Conservation (phyloP, 2,797 vertebrate genomes). For the Meriones psammophilus region DNA sequence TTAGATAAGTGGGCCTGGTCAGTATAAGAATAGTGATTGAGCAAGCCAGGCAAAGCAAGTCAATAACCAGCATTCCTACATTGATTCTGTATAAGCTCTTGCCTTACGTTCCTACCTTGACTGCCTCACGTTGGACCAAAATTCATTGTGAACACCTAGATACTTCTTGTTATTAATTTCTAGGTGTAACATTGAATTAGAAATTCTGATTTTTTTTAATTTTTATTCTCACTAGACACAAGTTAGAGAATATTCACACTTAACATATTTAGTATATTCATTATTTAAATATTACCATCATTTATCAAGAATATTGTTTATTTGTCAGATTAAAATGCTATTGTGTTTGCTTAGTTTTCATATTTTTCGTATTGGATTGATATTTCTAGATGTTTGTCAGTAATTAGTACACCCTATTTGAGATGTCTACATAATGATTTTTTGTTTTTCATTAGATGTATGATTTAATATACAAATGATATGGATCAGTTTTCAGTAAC, state of each 20-base stretch:
- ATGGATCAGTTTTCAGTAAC: conserved; percentile 10
- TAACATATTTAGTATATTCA: background rate
- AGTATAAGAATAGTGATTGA: background rate
- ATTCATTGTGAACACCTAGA: background rate
- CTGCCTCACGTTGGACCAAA: background rate
- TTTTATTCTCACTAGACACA: background rate
- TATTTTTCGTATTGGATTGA: conserved; percentile 63
- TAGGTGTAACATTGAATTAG: conserved; percentile 14
- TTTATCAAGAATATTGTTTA: conserved; percentile 42
- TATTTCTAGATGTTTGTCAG: conserved; percentile 50
- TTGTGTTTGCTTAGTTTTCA: background rate
- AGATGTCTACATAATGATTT: conserved; percentile 20
- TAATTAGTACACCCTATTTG: conserved; percentile 21
- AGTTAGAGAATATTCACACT: background rate
- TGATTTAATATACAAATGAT: conserved; percentile 26
- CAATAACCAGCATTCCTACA: background rate
- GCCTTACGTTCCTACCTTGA: background rate
- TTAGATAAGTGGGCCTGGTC: background rate
- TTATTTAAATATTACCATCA: conserved; percentile 13
- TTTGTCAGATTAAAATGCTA: background rate
- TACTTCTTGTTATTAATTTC: background rate
- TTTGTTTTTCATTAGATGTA: conserved; percentile 39
- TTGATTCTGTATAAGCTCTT: background rate
- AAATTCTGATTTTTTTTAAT: background rate
- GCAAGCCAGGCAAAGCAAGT: background rate